Conservation (phyloP, 2,797 vertebrate genomes). For the Sylvilagus floridanus region DNA sequence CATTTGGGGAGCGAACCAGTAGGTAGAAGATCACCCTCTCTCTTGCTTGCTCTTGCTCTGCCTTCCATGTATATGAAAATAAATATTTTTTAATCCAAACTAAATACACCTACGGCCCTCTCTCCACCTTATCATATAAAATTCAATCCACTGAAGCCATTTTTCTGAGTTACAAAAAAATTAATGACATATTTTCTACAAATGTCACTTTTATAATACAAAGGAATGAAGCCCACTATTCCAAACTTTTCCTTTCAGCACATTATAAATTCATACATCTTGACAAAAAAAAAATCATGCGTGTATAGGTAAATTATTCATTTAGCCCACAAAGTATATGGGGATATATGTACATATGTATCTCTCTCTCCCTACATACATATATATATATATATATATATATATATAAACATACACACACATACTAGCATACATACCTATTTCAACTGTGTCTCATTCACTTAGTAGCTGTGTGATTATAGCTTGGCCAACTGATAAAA, state of each 20-base stretch:
- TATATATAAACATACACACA: not conserved
- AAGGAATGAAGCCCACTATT: not conserved
- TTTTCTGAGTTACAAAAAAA: slow-evolving; percentile 7
- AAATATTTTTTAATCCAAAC: not conserved
- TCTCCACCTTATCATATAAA: not conserved
- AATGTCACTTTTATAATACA: slow-evolving; percentile 18
- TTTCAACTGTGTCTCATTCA: not conserved
- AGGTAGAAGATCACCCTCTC: no score
- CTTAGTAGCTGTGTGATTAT: not conserved
- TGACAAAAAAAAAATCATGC: not conserved
- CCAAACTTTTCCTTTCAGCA: slow-evolving; percentile 38
- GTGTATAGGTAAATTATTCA: not conserved
- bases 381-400: not conserved
- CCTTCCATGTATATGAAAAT: no score
- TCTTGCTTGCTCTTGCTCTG: no score
- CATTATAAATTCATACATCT: not conserved
- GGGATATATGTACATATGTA: not conserved
- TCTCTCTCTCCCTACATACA: no score
- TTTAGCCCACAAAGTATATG: not conserved
- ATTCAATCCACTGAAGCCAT: not conserved
- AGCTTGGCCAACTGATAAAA: slow-evolving; percentile 40
- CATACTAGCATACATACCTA: not conserved
- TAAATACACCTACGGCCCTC: not conserved
- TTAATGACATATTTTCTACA: slow-evolving; percentile 49
- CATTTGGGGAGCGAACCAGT: no score